A percentile compares a stretch with the other conserved stretches of the same genome.
These are phyloP conservation scores for Chelon auratus DNA, from an alignment of 2,797 vertebrate genomes.

Conservation along the genomic window DNA sequence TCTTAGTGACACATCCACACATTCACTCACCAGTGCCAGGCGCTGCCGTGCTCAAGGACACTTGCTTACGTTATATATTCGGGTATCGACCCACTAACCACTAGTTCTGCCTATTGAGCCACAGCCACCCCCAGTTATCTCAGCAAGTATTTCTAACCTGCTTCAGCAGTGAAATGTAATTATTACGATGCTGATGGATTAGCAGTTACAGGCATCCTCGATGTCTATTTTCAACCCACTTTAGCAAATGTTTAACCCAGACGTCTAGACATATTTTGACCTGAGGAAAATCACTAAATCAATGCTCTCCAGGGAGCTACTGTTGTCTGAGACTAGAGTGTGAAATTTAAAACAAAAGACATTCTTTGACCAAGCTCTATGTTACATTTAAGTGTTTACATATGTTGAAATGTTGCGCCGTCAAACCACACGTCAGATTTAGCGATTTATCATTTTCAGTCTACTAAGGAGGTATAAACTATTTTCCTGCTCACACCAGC, in stretches of 20 bases:
- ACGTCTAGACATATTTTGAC: neutral
- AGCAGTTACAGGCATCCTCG: neutral
- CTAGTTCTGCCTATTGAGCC: too few relatives aligned
- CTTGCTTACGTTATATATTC: too few relatives aligned
- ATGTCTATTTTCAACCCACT: neutral
- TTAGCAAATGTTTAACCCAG: neutral
- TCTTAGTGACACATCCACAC: too few relatives aligned
- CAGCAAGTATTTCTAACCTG: neutral
- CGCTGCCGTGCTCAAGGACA: too few relatives aligned
- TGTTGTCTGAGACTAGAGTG: neutral
- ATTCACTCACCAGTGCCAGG: too few relatives aligned
- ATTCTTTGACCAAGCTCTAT: too few relatives aligned
- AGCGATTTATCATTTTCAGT: neutral
- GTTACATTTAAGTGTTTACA: neutral
- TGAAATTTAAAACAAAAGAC: constrained; percentile 8
- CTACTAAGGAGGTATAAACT: too few relatives aligned
- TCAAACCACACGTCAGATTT: neutral
- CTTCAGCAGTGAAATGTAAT: neutral
- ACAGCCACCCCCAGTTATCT: too few relatives aligned
- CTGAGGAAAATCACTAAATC: constrained; percentile 7
- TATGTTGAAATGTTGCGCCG: neutral
- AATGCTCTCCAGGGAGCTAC: neutral
- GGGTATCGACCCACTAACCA: too few relatives aligned
- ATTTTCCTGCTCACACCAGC: neutral
- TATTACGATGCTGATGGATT: neutral